Evolutionary conservation across 2,888 invertebrate genomes (phyloP).

Genomic region (Polylopha cassiicola): DNA sequence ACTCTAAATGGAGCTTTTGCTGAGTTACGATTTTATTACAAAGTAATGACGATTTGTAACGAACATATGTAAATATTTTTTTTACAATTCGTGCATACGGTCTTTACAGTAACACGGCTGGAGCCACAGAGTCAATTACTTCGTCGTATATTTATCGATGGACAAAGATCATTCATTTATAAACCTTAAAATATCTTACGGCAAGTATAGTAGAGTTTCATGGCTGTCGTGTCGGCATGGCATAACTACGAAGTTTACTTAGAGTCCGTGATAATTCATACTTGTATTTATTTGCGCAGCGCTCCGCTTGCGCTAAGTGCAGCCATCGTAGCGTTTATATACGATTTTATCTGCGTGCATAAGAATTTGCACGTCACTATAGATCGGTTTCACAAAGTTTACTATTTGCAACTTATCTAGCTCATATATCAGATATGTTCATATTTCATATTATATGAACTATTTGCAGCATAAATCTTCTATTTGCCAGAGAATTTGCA

Average conservation of each 20-base stretch:
- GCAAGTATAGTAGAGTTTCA: constrained; percentile 12
- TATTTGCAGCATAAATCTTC: too few relatives aligned
- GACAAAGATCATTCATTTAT: constrained; percentile 3
- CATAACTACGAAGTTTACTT: constrained; percentile 22
- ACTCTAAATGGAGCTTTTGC: too few relatives aligned
- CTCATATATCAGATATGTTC: too few relatives aligned
- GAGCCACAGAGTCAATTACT: constrained; percentile 21
- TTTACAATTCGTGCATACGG: constrained; percentile 9
- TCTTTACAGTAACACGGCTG: constrained; percentile 33
- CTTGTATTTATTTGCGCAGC: constrained; percentile 24
- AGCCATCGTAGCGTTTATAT: constrained; percentile 28
- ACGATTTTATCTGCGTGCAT: too few relatives aligned
- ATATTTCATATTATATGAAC: too few relatives aligned
- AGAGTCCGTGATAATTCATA: constrained; percentile 15
- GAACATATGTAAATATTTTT: constrained; percentile 17
- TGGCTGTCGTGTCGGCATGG: constrained; percentile 41
- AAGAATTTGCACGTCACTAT: too few relatives aligned
- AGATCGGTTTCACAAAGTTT: too few relatives aligned
- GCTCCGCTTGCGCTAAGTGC: constrained; percentile 24
- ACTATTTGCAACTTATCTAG: too few relatives aligned
- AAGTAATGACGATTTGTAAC: too few relatives aligned
- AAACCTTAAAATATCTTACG: constrained; percentile 7
- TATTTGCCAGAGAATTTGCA: too few relatives aligned
- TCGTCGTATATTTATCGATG: constrained; percentile 4
- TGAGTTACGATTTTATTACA: too few relatives aligned